Evolutionary conservation across 92 coral and sea anemone genomes (phyloP).

Genomic region (Parazoanthus swiftii): DNA sequence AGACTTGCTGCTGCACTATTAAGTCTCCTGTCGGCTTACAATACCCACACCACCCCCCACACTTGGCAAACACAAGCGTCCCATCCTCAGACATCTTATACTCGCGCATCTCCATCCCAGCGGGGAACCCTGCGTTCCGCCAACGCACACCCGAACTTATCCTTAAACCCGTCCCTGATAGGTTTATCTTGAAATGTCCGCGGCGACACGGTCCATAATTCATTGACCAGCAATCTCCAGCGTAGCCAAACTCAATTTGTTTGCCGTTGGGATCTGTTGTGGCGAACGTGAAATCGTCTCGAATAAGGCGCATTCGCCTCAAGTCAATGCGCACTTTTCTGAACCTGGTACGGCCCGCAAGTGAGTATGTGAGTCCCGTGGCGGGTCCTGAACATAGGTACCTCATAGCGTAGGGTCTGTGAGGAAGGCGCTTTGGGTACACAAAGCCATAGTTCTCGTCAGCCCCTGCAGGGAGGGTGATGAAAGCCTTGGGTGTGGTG

Average conservation of each 20-base stretch:
- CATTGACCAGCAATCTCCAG: slow-evolving; percentile 99
- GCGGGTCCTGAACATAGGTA: slow-evolving; percentile 76
- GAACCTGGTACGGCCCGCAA: slow-evolving; percentile 82
- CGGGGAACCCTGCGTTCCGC: slow-evolving; percentile 80
- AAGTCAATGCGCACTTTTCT: slow-evolving; percentile 81
- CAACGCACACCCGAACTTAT: slow-evolving; percentile 68
- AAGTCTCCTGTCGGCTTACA: slow-evolving; percentile 80
- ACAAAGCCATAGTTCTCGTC: slow-evolving; percentile 89
- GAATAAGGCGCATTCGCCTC: slow-evolving; percentile 68
- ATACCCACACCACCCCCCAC: slow-evolving; percentile 96
- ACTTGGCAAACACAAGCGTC: slow-evolving; percentile 85
- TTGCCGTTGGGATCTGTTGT: slow-evolving; percentile 72
- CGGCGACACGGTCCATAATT: slow-evolving; percentile 83
- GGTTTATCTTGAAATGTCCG: slow-evolving; percentile 89
- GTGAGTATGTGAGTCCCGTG: slow-evolving; percentile 47
- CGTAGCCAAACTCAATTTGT: slow-evolving; percentile 79
- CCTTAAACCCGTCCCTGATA: slow-evolving; percentile 79
- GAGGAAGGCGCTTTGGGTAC: slow-evolving; percentile 75
- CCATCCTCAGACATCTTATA: slow-evolving; percentile 86
- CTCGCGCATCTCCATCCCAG: slow-evolving; percentile 88
- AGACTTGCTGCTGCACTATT: slow-evolving; percentile 65
- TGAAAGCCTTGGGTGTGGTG: slow-evolving; percentile 74
- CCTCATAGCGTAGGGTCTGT: slow-evolving; percentile 71
- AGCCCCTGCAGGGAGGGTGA: slow-evolving; percentile 79
- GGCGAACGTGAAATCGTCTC: slow-evolving; percentile 85